phyloP scores from a whole-genome alignment of 2,888 invertebrate species.

The Caenorhabditis becei region DNA sequence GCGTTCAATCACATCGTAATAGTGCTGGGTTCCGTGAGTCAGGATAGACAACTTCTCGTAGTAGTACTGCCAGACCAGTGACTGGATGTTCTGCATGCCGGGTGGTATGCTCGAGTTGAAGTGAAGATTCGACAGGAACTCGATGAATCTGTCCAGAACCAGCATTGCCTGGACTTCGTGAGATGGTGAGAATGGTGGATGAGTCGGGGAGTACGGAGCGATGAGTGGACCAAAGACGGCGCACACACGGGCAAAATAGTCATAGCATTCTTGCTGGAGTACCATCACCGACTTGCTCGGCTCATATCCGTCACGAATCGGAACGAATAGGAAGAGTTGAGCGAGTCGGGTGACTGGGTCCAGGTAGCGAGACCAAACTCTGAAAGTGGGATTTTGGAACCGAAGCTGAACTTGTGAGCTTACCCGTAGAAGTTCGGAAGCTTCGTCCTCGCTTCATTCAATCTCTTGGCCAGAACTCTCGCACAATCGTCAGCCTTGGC shows the following conservation, averaged over 20 bases:
- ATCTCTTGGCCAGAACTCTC: constrained; percentile 36
- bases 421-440: constrained; percentile 58
- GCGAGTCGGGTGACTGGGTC: constrained; percentile 61
- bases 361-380: constrained; percentile 62
- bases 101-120: constrained; percentile 75
- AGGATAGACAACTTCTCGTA: constrained; percentile 70
- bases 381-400: constrained; percentile 7
- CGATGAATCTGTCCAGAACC: constrained; percentile 71
- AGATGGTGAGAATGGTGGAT: constrained; percentile 77
- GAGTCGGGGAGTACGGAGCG: constrained; percentile 71
- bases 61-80: constrained; percentile 77
- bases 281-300: constrained; percentile 52
- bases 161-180: constrained; percentile 68
- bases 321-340: constrained; percentile 65
- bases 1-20: constrained; percentile 63
- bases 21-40: constrained; percentile 69
- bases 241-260: constrained; percentile 65
- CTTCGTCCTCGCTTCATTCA: constrained; percentile 64
- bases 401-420: neutral
- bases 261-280: constrained; percentile 69
- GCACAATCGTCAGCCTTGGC: constrained; percentile 62
- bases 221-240: constrained; percentile 75
- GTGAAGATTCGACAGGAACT: constrained; percentile 73
- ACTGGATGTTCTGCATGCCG: constrained; percentile 70
- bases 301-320: constrained; percentile 63